Evolutionary conservation across 1,140 invertebrate genomes (phyloP).

Genomic region (Triops longicaudatus): DNA sequence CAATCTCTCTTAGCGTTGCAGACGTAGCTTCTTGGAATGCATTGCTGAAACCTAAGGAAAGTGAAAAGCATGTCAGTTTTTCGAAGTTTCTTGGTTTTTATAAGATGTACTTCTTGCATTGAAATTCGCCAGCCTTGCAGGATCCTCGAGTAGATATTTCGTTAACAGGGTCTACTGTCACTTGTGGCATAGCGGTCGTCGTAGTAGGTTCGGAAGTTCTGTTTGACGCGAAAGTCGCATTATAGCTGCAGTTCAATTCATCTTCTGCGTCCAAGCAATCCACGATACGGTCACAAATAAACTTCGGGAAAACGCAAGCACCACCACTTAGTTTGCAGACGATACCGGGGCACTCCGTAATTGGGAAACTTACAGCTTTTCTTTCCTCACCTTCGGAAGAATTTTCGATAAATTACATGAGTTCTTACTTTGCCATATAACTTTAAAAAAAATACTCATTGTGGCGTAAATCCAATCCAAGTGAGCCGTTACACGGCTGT

Average conservation of each 20-base stretch:
- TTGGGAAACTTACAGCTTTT: conserved; percentile 44
- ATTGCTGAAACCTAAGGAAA: background rate
- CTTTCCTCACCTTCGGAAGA: conserved; percentile 28
- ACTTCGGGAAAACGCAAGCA: conserved; percentile 55
- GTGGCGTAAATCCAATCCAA: conserved; percentile 54
- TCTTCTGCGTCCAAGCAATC: conserved; percentile 68
- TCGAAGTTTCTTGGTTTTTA: too few species aligned
- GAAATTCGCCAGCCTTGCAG: background rate
- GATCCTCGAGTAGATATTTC: background rate
- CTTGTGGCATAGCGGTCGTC: background rate
- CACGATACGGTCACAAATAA: conserved; percentile 57
- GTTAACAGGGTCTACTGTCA: background rate
- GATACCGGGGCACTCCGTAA: conserved; percentile 57
- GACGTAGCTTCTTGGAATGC: conserved; percentile 28
- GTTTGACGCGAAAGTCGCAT: background rate
- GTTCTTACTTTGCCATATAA: too few species aligned
- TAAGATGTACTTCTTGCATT: background rate
- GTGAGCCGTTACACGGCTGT: conserved; percentile 64
- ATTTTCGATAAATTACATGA: background rate
- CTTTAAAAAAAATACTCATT: conserved; percentile 8
- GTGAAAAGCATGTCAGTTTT: background rate
- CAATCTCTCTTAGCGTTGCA: conserved; percentile 67
- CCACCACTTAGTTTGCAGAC: conserved; percentile 48
- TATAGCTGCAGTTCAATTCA: conserved; percentile 52
- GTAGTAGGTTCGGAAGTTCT: background rate